Evolutionary conservation across 2,888 invertebrate genomes (phyloP).

Genomic region (Cryptophagus acutangulus): DNA sequence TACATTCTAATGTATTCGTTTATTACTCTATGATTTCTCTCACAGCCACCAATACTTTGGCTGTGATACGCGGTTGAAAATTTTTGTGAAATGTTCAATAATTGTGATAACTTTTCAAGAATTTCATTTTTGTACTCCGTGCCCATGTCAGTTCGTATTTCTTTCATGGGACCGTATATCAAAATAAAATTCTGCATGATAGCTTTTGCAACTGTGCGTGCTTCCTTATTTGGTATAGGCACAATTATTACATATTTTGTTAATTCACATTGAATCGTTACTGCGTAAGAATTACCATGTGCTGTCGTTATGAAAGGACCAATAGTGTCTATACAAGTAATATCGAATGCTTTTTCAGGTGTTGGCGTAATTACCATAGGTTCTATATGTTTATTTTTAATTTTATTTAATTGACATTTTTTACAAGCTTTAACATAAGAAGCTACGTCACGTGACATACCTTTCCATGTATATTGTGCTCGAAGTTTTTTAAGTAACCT

Average conservation of each 20-base stretch:
- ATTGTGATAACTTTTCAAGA: slow-evolving; percentile 3
- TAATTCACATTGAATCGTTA: slow-evolving; percentile 15
- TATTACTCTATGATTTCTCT: slow-evolving; percentile 23
- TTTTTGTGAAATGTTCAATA: slow-evolving; percentile 11
- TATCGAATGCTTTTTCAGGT: background rate
- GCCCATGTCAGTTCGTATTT: slow-evolving; percentile 13
- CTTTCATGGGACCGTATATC: slow-evolving; percentile 12
- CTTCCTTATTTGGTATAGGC: too few relatives aligned
- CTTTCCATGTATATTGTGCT: background rate
- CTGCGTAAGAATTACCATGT: background rate
- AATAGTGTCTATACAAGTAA: slow-evolving; percentile 3
- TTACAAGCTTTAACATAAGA: background rate
- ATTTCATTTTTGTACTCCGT: slow-evolving; percentile 13
- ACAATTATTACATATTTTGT: too few relatives aligned
- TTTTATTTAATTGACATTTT: background rate
- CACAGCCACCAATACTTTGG: slow-evolving; percentile 19
- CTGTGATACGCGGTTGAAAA: slow-evolving; percentile 37
- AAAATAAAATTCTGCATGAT: slow-evolving; percentile 24
- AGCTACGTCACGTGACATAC: background rate
- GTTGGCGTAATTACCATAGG: background rate
- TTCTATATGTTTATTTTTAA: background rate
- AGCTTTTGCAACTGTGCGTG: slow-evolving; percentile 21
- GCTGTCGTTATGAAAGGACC: background rate
- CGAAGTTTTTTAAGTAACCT: background rate
- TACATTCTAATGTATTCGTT: slow-evolving; percentile 23